A percentile compares a stretch with the other conserved stretches of the same genome.
These are phyloP conservation scores for Ennomos fuscantarius DNA, from an alignment of 2,888 invertebrate species.

Conservation along the genomic window DNA sequence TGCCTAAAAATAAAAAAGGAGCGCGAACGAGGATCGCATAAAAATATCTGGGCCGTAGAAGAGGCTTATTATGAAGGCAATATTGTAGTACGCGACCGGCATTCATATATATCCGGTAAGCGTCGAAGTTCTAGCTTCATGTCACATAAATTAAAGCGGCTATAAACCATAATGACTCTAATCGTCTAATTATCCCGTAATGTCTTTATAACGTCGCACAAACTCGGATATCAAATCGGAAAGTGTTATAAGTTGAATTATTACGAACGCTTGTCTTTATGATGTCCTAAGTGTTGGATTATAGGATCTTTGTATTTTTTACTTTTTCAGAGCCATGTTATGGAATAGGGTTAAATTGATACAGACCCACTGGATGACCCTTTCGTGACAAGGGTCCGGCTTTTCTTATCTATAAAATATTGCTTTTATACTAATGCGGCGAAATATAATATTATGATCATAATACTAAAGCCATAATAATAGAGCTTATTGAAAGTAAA, in stretches of 20 bases:
- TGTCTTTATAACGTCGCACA: slow-evolving; percentile 14
- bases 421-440: too few relatives aligned
- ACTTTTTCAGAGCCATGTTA: too few relatives aligned
- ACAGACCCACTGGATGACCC: too few relatives aligned
- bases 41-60: slow-evolving; percentile 53
- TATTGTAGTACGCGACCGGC: slow-evolving; percentile 66
- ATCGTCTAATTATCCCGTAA: slow-evolving; percentile 45
- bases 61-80: slow-evolving; percentile 74
- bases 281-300: too few relatives aligned
- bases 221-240: too few relatives aligned
- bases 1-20: slow-evolving; percentile 73
- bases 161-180: slow-evolving; percentile 47
- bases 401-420: too few relatives aligned
- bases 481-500: slow-evolving; percentile 15
- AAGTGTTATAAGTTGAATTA: too few relatives aligned
- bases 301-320: too few relatives aligned
- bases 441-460: neutral
- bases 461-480: slow-evolving; percentile 2
- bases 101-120: slow-evolving; percentile 64
- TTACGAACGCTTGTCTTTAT: too few relatives aligned
- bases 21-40: slow-evolving; percentile 63
- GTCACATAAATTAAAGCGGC: slow-evolving; percentile 49
- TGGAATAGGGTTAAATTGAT: too few relatives aligned
- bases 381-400: neutral
- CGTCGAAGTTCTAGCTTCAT: slow-evolving; percentile 45